Percentiles rank a stretch among this genome's conserved stretches.
phyloP scores from a whole-genome alignment of 2,113 vertebrate species.

The Bos indicus region DNA sequence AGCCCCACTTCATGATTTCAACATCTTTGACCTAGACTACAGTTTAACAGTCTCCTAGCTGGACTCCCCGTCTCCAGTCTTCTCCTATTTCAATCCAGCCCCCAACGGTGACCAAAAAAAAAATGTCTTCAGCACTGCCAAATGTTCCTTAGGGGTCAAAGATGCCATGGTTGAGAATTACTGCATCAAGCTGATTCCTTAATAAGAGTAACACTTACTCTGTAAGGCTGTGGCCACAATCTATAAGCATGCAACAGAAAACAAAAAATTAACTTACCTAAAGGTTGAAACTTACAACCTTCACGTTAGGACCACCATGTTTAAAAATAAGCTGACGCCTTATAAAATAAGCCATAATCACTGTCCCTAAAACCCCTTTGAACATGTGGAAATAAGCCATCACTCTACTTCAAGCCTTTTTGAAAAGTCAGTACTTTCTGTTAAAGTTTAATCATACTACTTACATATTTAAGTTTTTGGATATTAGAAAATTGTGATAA shows the following conservation, averaged over 20 bases:
- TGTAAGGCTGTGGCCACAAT: not conserved
- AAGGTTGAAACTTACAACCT: not conserved
- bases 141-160: not conserved
- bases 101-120: not conserved
- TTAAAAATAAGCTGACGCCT: not conserved
- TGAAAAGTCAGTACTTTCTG: not conserved
- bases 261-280: not conserved
- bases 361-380: not conserved
- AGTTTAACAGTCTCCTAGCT: not conserved
- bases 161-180: not conserved
- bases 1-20: not conserved
- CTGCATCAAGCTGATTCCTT: not conserved
- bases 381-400: not conserved
- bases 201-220: not conserved
- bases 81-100: not conserved
- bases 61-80: not conserved
- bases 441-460: not conserved
- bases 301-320: not conserved
- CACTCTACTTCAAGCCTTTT: not conserved
- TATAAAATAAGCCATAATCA: not conserved
- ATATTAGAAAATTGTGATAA: not conserved
- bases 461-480: not conserved
- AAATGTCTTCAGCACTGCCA: not conserved
- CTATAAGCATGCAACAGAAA: not conserved
- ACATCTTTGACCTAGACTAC: not conserved